These are phyloP conservation scores for Neelides sp. DNA, from an alignment of 1,140 invertebrate species.

Conservation along the genomic window DNA sequence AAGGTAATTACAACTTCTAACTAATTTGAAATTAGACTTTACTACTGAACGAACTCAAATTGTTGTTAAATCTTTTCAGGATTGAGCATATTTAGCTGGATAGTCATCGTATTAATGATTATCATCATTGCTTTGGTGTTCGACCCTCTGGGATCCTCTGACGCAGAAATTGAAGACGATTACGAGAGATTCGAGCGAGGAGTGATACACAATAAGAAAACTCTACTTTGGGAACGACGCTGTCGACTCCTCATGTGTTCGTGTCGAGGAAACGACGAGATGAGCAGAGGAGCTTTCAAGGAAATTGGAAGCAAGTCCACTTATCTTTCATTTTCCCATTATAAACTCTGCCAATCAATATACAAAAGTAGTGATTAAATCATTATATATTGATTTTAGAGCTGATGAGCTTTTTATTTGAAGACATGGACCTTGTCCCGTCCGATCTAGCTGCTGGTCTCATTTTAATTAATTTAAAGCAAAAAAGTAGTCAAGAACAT, in stretches of 20 bases:
- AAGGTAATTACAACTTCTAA: conserved; percentile 40
- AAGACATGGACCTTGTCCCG: conserved; percentile 72
- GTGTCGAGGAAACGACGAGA: conserved; percentile 60
- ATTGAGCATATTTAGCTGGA: conserved; percentile 67
- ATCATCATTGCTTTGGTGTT: conserved; percentile 63
- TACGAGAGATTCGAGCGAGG: conserved; percentile 35
- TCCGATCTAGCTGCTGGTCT: conserved; percentile 78
- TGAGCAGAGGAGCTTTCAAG: conserved; percentile 65
- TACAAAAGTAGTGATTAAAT: no score
- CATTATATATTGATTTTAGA: conserved; percentile 38
- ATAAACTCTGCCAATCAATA: not conserved
- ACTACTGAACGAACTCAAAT: not conserved
- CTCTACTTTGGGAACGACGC: conserved; percentile 39
- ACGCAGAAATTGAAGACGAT: conserved; percentile 37
- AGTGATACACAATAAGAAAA: conserved; percentile 27
- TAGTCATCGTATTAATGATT: conserved; percentile 56
- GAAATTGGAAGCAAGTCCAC: conserved; percentile 59
- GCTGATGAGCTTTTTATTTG: conserved; percentile 57
- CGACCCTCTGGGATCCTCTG: conserved; percentile 63
- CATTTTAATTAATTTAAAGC: conserved; percentile 51
- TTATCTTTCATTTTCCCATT: conserved; percentile 26
- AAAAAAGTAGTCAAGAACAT: no score
- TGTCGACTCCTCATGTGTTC: conserved; percentile 61
- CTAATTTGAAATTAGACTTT: not conserved
- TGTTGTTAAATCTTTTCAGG: conserved; percentile 39